A percentile compares a stretch with the other conserved stretches of the same genome.
Conservation (phyloP, 2,797 vertebrate genomes). For the Sebastes itinus region DNA sequence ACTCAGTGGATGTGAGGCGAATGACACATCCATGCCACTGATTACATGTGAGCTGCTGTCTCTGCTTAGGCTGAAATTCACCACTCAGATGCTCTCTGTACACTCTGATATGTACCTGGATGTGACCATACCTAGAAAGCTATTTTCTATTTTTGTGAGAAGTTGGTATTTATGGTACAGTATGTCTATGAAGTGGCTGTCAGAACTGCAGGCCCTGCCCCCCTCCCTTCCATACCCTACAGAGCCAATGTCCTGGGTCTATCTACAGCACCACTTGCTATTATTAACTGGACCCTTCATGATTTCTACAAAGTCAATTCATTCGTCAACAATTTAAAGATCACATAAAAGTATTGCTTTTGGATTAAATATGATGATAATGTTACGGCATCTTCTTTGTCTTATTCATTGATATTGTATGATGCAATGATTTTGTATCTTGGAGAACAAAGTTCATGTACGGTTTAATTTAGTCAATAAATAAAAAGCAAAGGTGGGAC, state of each 20-base stretch:
- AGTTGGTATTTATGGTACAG: not conserved
- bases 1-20: slow-evolving; percentile 21
- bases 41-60: slow-evolving; percentile 42
- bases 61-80: slow-evolving; percentile 1
- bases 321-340: not conserved
- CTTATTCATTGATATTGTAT: no score
- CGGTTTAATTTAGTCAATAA: no score
- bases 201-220: not conserved
- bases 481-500: no score
- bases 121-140: not conserved
- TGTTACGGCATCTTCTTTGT: no score
- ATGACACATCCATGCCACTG: slow-evolving; percentile 34
- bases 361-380: no score
- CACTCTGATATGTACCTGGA: not conserved
- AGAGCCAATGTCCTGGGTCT: not conserved
- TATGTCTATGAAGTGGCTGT: not conserved
- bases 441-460: no score
- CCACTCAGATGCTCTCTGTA: not conserved
- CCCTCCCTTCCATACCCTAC: not conserved
- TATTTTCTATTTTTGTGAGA: not conserved
- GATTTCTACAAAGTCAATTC: not conserved
- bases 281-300: not conserved
- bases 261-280: not conserved
- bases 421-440: no score
- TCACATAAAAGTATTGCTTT: no score